These are phyloP conservation scores for Gibbula magus DNA, from an alignment of 2,888 invertebrate genomes.

Conservation along the genomic window DNA sequence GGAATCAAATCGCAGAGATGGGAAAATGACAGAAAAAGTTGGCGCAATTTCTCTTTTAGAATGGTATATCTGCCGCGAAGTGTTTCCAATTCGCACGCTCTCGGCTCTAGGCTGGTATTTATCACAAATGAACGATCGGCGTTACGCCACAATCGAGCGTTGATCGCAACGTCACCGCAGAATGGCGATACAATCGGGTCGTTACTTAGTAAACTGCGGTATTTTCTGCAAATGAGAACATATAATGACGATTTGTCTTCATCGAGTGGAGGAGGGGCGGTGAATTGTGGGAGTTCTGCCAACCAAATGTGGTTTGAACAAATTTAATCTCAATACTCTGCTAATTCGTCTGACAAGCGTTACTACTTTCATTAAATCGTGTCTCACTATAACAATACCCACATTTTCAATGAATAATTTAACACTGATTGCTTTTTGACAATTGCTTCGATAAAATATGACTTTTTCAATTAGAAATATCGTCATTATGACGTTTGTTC, in stretches of 20 bases:
- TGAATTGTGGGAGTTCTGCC: background rate
- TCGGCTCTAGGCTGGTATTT: background rate
- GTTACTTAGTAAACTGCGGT: conserved; percentile 16
- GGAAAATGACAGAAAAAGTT: conserved; percentile 19
- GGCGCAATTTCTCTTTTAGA: conserved; percentile 9
- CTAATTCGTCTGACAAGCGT: background rate
- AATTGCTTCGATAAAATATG: conserved; percentile 3
- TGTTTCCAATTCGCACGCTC: background rate
- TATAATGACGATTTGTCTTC: conserved; percentile 9
- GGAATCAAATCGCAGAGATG: conserved; percentile 3
- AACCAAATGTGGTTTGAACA: conserved; percentile 10
- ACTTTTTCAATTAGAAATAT: background rate
- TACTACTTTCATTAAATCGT: conserved; percentile 1
- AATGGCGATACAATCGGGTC: background rate
- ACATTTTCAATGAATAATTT: conserved; percentile 15
- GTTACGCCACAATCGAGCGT: background rate
- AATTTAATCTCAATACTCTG: conserved; percentile 12
- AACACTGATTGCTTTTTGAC: conserved; percentile 11
- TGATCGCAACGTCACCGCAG: background rate
- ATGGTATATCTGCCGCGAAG: conserved; percentile 16
- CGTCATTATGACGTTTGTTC: background rate
- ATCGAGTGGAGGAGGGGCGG: conserved; percentile 10
- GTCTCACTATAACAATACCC: conserved; percentile 5
- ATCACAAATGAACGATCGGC: conserved; percentile 8
- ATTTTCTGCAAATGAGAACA: conserved; percentile 11